phyloP scores from a whole-genome alignment of 2,797 vertebrate genomes.

The Fratercula arctica region DNA sequence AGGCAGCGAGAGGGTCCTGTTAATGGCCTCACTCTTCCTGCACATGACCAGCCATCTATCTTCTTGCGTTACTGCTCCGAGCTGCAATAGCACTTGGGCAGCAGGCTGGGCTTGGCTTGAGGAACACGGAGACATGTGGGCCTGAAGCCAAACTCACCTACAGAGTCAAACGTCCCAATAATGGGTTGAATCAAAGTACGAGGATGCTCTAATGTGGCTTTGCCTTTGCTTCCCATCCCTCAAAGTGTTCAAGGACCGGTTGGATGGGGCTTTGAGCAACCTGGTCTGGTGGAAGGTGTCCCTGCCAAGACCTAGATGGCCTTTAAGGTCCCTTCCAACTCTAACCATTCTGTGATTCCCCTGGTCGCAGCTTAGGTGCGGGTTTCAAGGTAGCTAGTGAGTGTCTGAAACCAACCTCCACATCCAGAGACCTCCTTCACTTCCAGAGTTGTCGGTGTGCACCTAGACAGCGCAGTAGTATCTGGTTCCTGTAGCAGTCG shows the following conservation, averaged over 20 bases:
- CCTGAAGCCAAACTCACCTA: background rate
- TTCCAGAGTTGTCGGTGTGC: rapidly evolving
- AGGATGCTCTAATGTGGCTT: background rate
- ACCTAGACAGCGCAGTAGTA: rapidly evolving
- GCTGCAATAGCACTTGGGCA: background rate
- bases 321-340: background rate
- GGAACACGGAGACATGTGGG: background rate
- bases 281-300: background rate
- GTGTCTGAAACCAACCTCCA: background rate
- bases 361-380: background rate
- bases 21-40: rapidly evolving
- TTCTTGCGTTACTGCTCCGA: background rate
- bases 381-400: background rate
- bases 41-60: rapidly evolving
- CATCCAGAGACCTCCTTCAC: rapidly evolving
- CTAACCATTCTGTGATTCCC: background rate
- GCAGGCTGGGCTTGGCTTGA: background rate
- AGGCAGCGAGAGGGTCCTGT: rapidly evolving
- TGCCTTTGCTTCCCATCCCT: background rate
- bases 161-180: background rate
- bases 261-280: background rate
- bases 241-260: background rate
- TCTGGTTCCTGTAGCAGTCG: rapidly evolving
- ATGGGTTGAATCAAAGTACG: rapidly evolving
- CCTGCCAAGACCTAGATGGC: background rate